phyloP scores from a whole-genome alignment of 1,140 invertebrate genomes.

The Calliphora vicina region DNA sequence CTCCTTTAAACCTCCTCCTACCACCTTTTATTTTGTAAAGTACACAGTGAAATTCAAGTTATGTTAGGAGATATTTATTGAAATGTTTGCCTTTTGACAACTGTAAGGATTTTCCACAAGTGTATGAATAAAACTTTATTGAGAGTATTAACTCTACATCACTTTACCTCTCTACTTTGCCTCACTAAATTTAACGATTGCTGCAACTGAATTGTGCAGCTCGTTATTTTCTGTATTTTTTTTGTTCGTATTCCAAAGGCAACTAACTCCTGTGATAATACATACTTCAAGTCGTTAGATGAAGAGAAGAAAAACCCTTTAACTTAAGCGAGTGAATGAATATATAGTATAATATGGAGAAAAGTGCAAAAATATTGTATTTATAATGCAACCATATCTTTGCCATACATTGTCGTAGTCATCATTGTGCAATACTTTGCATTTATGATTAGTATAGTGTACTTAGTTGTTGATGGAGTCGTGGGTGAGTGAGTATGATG shows the following conservation, averaged over 20 bases:
- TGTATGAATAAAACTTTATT: too few relatives aligned
- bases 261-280: not conserved
- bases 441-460: slow-evolving; percentile 38
- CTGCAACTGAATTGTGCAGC: not conserved
- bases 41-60: too few relatives aligned
- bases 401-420: not conserved
- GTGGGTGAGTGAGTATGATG: not conserved
- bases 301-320: not conserved
- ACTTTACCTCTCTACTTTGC: not conserved
- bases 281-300: not conserved
- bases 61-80: too few relatives aligned
- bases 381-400: not conserved
- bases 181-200: not conserved
- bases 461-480: not conserved
- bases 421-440: slow-evolving; percentile 37
- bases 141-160: too few relatives aligned
- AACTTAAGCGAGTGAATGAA: not conserved
- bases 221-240: not conserved
- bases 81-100: too few relatives aligned
- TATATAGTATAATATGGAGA: not conserved
- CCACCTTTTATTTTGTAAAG: too few relatives aligned
- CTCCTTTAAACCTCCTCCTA: too few relatives aligned
- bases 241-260: not conserved
- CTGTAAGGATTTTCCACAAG: too few relatives aligned
- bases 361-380: not conserved